These are phyloP conservation scores for Scaptomyza graminum DNA, from an alignment of 1,140 invertebrate species.

Conservation along the genomic window DNA sequence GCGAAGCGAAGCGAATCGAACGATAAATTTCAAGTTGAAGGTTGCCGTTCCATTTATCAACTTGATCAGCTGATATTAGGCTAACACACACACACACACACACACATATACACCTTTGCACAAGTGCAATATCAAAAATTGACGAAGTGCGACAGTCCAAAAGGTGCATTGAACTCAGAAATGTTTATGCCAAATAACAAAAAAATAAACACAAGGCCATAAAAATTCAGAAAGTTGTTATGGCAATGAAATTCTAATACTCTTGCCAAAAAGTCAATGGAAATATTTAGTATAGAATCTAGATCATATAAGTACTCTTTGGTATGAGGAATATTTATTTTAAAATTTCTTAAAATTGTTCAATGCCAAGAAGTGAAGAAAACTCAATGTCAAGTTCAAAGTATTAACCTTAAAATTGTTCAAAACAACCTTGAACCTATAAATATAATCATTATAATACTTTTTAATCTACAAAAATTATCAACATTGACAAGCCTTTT, in stretches of 20 bases:
- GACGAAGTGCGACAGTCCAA: slow-evolving; percentile 34
- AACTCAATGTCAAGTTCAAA: slow-evolving; percentile 39
- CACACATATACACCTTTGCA: slow-evolving; percentile 19
- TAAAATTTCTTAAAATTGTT: slow-evolving; percentile 13
- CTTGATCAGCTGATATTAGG: slow-evolving; percentile 30
- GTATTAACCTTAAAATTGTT: slow-evolving; percentile 3
- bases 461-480: background rate
- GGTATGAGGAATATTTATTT: background rate
- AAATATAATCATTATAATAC: background rate
- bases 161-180: slow-evolving; percentile 70
- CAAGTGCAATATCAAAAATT: slow-evolving; percentile 47
- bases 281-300: background rate
- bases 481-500: slow-evolving; percentile 2
- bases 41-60: slow-evolving; percentile 15
- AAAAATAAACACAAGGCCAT: slow-evolving; percentile 32
- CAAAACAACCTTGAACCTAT: background rate
- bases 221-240: slow-evolving; percentile 14
- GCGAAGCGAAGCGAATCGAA: no score
- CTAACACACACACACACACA: background rate
- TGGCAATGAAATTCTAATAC: slow-evolving; percentile 11
- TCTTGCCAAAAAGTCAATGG: slow-evolving; percentile 6
- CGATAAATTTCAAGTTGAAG: slow-evolving; percentile 58
- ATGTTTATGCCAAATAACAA: slow-evolving; percentile 30
- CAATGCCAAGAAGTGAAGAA: background rate
- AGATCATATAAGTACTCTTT: no score